Evolutionary conservation across 2,888 invertebrate species (phyloP), one percentile per base, ranked within the genome.

Genomic region (Ferrisia virgata): DNA sequence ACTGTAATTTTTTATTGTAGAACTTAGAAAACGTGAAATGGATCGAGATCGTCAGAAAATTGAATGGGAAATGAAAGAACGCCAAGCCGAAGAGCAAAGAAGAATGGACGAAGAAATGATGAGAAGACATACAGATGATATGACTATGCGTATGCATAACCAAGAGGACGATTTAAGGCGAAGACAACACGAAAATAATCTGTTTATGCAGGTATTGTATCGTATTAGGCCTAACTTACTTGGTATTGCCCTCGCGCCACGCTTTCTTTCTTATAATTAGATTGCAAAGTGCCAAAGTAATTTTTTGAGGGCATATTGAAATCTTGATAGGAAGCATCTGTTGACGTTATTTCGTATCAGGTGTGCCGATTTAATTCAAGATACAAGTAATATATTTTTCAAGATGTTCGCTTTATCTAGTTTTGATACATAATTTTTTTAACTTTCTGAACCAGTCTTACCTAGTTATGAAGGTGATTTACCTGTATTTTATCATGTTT

Each of bases 101-200:
- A 92, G 92, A 78, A 89, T 91, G 0, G 94, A 94, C 87, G 94
- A 94, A 87, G 91, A 90, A 86, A 90, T 91, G 87, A 90, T 92
- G 88, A 90, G 92, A 87, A 92, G 94, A 9, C 93, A 94, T 87
- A 93, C 94, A 88, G 93, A 92, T 88, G 94, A 95, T 88, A 93
- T 96, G 90, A 91, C 93, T 86, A 89, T 92, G 87, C 92, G 95
- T 86, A 95, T 95, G 91, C 91, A 87, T 81, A 91, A 92, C 82
- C 95, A 95, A 89, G 95, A 96, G 88, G 95, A 96, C 88, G 95
- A 96, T 88, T 90, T 96, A 88, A 92, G 95, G 82, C 92, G 95
- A 86, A 91, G 96, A 22, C 95, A 95, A 88, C 94, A 96, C 89
- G 95, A 96, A 89, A 96, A 96, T 89, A 94, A 92, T 86, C 90